Conservation (phyloP, 2,113 vertebrate genomes). For the Epinephelus fuscoguttatus region DNA sequence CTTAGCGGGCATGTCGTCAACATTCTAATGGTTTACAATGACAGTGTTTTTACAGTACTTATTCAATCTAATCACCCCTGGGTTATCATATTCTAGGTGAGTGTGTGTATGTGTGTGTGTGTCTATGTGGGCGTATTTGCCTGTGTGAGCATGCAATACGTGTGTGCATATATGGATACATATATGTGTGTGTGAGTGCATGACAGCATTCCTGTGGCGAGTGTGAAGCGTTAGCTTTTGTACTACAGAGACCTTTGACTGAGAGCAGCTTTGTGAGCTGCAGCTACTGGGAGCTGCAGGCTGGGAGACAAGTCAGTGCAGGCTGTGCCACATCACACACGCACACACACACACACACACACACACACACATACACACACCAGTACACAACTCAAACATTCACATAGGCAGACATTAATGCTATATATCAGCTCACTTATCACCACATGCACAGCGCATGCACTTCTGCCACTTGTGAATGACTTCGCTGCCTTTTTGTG, state of each 20-base stretch:
- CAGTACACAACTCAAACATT: constrained; percentile 5
- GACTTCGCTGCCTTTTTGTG: constrained; percentile 21
- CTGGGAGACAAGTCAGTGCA: constrained; percentile 79
- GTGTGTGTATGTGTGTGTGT: constrained; percentile 19
- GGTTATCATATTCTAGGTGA: constrained; percentile 28
- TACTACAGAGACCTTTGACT: constrained; percentile 71
- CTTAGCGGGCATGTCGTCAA: constrained; percentile 58
- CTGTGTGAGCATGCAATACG: not conserved
- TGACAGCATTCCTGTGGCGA: constrained; percentile 69
- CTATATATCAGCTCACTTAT: constrained; percentile 1
- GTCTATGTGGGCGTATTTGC: constrained; percentile 9
- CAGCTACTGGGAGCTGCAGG: constrained; percentile 68
- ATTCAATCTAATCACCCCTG: constrained; percentile 61
- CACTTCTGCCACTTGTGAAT: constrained; percentile 28
- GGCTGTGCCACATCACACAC: constrained; percentile 60
- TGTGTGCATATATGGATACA: not conserved
- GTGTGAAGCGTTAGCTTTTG: constrained; percentile 68
- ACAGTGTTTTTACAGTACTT: constrained; percentile 63
- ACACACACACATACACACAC: constrained; percentile 38
- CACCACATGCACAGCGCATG: not conserved
- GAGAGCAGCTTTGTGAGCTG: constrained; percentile 62
- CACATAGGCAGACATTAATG: constrained; percentile 26
- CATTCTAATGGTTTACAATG: constrained; percentile 75
- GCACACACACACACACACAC: constrained; percentile 19
- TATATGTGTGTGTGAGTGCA: not conserved